Percentiles rank a stretch among this genome's conserved stretches.
Conservation (phyloP, 53 echinoderm and acorn worm genomes). For the Luidia sarsii region DNA sequence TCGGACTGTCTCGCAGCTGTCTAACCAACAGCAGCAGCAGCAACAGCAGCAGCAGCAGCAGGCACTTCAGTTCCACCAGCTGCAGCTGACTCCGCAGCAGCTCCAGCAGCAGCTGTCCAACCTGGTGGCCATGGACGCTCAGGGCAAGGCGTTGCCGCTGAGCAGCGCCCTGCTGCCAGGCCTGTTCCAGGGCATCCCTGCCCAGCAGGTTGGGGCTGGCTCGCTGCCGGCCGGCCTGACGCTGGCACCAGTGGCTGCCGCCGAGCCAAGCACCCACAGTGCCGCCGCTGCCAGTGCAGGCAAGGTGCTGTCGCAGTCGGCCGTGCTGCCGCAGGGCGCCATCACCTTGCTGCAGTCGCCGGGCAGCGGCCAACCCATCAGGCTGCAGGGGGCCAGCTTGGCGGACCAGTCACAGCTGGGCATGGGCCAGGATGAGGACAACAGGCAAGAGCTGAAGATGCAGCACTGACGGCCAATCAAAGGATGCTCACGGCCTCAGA, state of each 20-base stretch:
- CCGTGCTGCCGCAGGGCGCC: constrained; percentile 77
- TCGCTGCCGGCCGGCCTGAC: constrained; percentile 48
- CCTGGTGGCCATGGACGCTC: constrained; percentile 77
- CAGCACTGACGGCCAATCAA: constrained; percentile 64
- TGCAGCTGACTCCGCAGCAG: constrained; percentile 60
- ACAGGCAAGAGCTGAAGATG: constrained; percentile 71
- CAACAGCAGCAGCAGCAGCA: constrained; percentile 71
- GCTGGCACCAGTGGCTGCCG: constrained; percentile 63
- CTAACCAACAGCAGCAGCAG: constrained; percentile 46
- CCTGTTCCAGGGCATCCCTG: constrained; percentile 80
- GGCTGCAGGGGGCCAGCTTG: constrained; percentile 73
- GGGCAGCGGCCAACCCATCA: constrained; percentile 69
- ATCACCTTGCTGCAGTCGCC: constrained; percentile 69
- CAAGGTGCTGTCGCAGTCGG: constrained; percentile 56
- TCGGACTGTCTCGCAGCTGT: constrained; percentile 47
- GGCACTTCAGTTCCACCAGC: constrained; percentile 42
- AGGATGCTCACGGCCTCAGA: constrained; percentile 60
- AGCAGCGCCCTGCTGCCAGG: constrained; percentile 70
- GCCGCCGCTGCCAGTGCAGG: no score
- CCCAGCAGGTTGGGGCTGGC: constrained; percentile 65
- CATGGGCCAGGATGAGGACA: constrained; percentile 65
- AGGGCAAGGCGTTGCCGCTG: constrained; percentile 78
- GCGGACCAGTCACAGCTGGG: constrained; percentile 57
- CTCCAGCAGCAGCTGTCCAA: constrained; percentile 86
- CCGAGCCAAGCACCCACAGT: constrained; percentile 60